Base-by-base conservation (phyloP, 1,140 invertebrate species). In the Brachystomella parvula region DNA sequence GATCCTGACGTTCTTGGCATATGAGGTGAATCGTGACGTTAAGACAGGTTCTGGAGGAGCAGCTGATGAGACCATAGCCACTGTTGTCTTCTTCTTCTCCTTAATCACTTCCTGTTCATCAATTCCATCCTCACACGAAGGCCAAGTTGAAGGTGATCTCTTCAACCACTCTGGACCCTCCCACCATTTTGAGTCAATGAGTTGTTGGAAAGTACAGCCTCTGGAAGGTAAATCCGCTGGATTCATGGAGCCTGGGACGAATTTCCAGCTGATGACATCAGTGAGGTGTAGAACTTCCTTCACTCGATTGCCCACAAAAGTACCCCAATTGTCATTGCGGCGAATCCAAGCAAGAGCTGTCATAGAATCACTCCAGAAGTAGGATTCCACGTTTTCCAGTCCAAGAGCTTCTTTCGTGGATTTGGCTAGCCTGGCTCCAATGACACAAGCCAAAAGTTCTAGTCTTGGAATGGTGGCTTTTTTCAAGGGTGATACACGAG, bases 321-420 rank as follows among this genome's bases (percentile, higher is more conserved):
- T 63, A 19, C n/a, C 59, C 72, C 71, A 74, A n/a, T 28, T 29
- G n/a, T 67, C 64, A 1, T 69, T 61, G 17, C 44, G 19, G 32
- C 62, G 61, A 2, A 77, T 70, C 74, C 76, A 76, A 12, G 49
- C 44, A 29, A 78, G 59, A 9, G 72, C 71, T 1, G 74, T 74
- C 0, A 70, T 66, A 0, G 74, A 77, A 57, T 78, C 76, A n/a
- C 71, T 69, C 74, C 75, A 78, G 24, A 56, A 56, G 24, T 56
- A 26, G 24, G 15, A 17, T 17, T 12, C 15, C 6, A 56, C 24
- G 9, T 12, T 17, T 9, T 56, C 49, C 49, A 12, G 24, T 9
- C 6, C 24, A 6, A 56, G 24, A 17, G 49, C 49, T 9, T 9
- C 3, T 24, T 26, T 65, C 0, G 60, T 56, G 9, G 61, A 44